Evolutionary conservation across 1,140 invertebrate species (phyloP).

Genomic region (Acromyrmex echinatior): DNA sequence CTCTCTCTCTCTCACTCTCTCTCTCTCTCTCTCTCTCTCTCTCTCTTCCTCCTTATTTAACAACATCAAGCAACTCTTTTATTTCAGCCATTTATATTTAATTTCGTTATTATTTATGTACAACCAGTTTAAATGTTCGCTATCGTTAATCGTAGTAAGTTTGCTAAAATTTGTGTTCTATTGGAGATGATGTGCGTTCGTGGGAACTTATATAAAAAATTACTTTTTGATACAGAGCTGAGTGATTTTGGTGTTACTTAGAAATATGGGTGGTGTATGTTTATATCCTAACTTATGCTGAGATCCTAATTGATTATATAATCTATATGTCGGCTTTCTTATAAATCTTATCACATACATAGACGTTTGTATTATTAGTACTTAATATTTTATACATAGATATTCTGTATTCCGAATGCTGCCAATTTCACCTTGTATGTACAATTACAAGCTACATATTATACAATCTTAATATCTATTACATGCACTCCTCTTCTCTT

Average conservation of each 20-base stretch:
- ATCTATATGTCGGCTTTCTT: constrained; percentile 80
- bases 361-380: constrained; percentile 78
- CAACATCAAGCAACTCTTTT: constrained; percentile 82
- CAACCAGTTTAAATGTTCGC: constrained; percentile 80
- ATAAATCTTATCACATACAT: constrained; percentile 85
- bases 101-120: constrained; percentile 85
- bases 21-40: neutral
- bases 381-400: constrained; percentile 79
- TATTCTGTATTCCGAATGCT: constrained; percentile 77
- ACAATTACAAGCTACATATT: constrained; percentile 84
- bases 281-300: constrained; percentile 82
- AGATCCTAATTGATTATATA: constrained; percentile 85
- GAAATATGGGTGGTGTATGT: constrained; percentile 77
- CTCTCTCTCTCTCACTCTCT: neutral
- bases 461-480: constrained; percentile 83
- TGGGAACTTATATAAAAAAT: constrained; percentile 86
- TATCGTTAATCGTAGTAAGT: constrained; percentile 82
- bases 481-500: constrained; percentile 69
- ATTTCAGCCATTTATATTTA: constrained; percentile 83
- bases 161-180: constrained; percentile 82
- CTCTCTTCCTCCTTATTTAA: constrained; percentile 79
- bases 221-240: constrained; percentile 82
- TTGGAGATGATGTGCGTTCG: constrained; percentile 84
- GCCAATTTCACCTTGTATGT: constrained; percentile 82
- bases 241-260: constrained; percentile 86